Evolutionary conservation across 2,888 invertebrate genomes (phyloP), one percentile per base, ranked within the genome.

Genomic region (Synergus laeviventris): DNA sequence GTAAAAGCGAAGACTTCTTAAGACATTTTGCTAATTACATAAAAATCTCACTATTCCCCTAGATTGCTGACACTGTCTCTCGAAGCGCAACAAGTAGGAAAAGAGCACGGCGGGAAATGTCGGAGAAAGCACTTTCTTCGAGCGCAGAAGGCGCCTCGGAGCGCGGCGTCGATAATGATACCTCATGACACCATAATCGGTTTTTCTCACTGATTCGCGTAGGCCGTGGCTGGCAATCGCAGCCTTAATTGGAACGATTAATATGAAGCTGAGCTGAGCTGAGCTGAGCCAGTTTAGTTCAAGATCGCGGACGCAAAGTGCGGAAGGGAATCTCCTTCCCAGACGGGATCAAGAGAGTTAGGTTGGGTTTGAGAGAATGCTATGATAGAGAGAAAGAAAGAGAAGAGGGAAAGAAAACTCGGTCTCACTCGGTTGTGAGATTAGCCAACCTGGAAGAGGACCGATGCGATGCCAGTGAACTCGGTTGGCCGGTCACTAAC

Each of bases 401-500:
- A 79, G 76, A 74, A 76, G 66, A 42, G 73, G 75, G 79, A 74
- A 77, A 75, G 74, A 62, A 59, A 59, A 76, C 42, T 73, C 60
- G n/a, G 3, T 24, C 24, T 45, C 31, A 31, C 77, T 62, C 84
- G 81, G 87, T 85, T 83, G 86, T 84, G 85, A 89, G 90, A 89
- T 90, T 90, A 90, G 89, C 90, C 87, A 89, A 88, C 86, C 88
- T 88, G 87, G 88, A 87, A 88, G 88, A 77, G 78, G 80, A 78
- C 77, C 82, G 90, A 90, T 89, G 91, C 89, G 90, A 90, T 89
- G 91, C 89, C 91, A 91, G 91, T 91, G 91, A 91, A 91, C 91
- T 91, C 91, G 89, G 90, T 90, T 91, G 91, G 90, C 91, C 91
- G 91, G 91, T 91, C 91, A 91, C 90, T 91, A 91, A 91, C 91